Percentiles rank a stretch among this genome's conserved stretches.
Evolutionary conservation across 2,113 vertebrate genomes (phyloP).

Genomic region (Chloebia gouldiae): DNA sequence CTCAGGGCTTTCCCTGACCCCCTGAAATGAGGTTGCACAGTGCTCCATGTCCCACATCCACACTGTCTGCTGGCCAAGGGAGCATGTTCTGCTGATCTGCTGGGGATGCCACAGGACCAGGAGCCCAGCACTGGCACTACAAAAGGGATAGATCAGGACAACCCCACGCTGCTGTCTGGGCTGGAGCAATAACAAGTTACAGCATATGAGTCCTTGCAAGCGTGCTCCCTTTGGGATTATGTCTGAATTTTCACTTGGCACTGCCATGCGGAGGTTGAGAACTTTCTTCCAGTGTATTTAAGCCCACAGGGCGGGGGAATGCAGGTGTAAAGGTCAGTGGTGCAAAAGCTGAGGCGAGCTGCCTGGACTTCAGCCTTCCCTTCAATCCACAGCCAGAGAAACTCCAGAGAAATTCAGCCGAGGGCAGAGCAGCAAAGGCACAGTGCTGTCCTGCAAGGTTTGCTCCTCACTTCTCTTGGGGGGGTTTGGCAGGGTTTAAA

Average conservation of each 20-base stretch:
- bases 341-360: fast-evolving
- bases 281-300: not conserved
- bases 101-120: fast-evolving
- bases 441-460: not conserved
- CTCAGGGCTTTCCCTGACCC: not conserved
- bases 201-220: not conserved
- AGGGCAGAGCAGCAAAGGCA: not conserved
- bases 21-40: not conserved
- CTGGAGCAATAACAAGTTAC: not conserved
- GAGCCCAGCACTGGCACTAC: not conserved
- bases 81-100: not conserved
- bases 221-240: fast-evolving
- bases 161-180: not conserved
- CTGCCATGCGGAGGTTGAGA: fast-evolving
- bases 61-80: fast-evolving
- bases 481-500: not conserved
- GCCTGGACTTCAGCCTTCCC: not conserved
- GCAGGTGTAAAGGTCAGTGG: not conserved
- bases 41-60: not conserved
- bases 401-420: fast-evolving
- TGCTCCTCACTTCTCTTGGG: not conserved
- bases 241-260: not conserved
- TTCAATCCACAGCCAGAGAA: not conserved
- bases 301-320: not conserved
- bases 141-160: fast-evolving